Evolutionary conservation across 1,140 invertebrate genomes (phyloP).

Genomic region (Procambarus clarkii): DNA sequence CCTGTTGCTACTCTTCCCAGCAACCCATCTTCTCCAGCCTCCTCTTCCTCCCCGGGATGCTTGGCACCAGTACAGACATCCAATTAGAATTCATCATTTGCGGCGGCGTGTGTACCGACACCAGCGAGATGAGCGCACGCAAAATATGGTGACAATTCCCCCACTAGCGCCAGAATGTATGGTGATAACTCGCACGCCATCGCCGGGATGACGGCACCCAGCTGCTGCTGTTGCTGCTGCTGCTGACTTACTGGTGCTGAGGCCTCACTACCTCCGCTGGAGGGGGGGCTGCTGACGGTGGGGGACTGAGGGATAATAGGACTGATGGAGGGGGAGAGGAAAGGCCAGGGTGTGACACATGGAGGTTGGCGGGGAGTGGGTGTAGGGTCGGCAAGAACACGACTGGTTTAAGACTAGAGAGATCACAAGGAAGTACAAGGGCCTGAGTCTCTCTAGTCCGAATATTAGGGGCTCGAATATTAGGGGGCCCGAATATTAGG

Average conservation of each 20-base stretch:
- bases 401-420: too few species aligned
- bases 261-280: too few species aligned
- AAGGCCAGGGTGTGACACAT: neutral
- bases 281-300: neutral
- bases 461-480: too few species aligned
- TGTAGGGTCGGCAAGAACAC: neutral
- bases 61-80: slow-evolving; percentile 57
- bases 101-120: slow-evolving; percentile 50
- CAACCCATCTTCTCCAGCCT: too few species aligned
- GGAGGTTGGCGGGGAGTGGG: neutral
- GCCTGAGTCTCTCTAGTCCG: too few species aligned
- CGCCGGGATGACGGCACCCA: neutral
- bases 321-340: neutral
- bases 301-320: neutral
- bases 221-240: neutral
- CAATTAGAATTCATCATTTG: slow-evolving; percentile 64
- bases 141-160: slow-evolving; percentile 61
- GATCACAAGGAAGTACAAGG: too few species aligned
- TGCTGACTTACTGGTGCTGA: slow-evolving; percentile 26
- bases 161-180: slow-evolving; percentile 45
- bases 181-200: slow-evolving; percentile 46
- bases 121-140: slow-evolving; percentile 18
- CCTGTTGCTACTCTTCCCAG: too few species aligned
- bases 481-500: too few species aligned
- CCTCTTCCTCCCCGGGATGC: slow-evolving; percentile 6